Conservation (phyloP, 2,797 vertebrate genomes). For the Girardinus metallicus region DNA sequence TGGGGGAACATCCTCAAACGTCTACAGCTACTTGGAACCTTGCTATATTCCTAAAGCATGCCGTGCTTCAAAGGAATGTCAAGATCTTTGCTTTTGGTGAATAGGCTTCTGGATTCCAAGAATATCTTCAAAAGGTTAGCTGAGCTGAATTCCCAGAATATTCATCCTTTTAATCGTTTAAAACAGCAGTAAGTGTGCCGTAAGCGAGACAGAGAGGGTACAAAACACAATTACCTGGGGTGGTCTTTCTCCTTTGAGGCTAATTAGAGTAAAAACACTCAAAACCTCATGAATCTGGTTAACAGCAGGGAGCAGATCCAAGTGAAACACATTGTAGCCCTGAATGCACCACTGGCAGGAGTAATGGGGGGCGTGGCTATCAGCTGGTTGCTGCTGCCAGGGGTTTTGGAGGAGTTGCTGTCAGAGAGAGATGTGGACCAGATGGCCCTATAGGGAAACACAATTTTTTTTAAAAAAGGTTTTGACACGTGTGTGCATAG, state of each 20-base stretch:
- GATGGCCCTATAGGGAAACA: slow-evolving; percentile 52
- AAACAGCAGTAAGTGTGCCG: neutral
- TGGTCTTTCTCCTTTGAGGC: slow-evolving; percentile 40
- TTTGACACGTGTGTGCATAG: slow-evolving; percentile 15
- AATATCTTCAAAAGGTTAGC: neutral
- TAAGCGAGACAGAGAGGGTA: slow-evolving; percentile 11
- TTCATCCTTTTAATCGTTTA: slow-evolving; percentile 1
- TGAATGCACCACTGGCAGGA: slow-evolving; percentile 15
- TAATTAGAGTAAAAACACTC: slow-evolving; percentile 34
- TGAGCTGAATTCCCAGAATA: neutral
- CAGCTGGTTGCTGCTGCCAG: slow-evolving; percentile 27
- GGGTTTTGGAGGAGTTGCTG: slow-evolving; percentile 9
- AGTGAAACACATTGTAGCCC: slow-evolving; percentile 39
- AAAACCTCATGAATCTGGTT: slow-evolving; percentile 33
- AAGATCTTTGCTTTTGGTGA: neutral
- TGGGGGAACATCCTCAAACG: neutral
- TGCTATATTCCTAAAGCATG: neutral
- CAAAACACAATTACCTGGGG: slow-evolving; percentile 19
- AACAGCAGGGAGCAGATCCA: slow-evolving; percentile 31
- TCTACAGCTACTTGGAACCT: neutral
- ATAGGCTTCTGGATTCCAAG: neutral
- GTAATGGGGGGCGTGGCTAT: slow-evolving; percentile 11
- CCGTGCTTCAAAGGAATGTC: neutral
- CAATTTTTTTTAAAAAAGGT: slow-evolving; percentile 26
- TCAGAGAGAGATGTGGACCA: slow-evolving; percentile 50